These are phyloP conservation scores for Enteromius viviparus DNA, from an alignment of 2,797 vertebrate genomes.

Conservation along the genomic window DNA sequence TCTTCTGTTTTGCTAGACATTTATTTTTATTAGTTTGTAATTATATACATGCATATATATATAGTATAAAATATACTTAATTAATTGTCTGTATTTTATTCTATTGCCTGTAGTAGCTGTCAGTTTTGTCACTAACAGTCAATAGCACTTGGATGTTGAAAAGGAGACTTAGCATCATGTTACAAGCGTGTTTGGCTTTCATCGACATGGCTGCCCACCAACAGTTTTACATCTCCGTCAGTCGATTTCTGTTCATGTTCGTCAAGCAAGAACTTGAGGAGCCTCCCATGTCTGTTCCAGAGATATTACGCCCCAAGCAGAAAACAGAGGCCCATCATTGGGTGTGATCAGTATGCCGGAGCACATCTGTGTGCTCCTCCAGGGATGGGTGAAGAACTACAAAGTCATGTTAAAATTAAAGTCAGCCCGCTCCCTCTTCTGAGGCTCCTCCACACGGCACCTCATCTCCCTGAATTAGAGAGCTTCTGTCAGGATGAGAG, in stretches of 20 bases:
- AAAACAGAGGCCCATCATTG: constrained; percentile 65
- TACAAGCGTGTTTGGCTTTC: constrained; percentile 26
- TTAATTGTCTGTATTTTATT: background rate
- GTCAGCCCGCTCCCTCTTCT: constrained; percentile 61
- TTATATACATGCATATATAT: background rate
- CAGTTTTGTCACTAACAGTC: background rate
- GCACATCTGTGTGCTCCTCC: constrained; percentile 63
- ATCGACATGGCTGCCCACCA: constrained; percentile 34
- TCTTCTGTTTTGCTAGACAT: constrained; percentile 8
- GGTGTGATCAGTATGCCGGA: constrained; percentile 63
- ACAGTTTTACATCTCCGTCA: constrained; percentile 32
- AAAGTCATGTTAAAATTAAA: constrained; percentile 73
- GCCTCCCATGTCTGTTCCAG: constrained; percentile 47
- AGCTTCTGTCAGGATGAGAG: constrained; percentile 64
- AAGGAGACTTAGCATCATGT: constrained; percentile 25
- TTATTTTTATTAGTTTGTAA: background rate
- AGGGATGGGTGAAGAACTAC: constrained; percentile 64
- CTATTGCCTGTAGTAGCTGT: background rate
- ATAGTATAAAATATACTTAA: background rate
- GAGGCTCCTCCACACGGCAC: constrained; percentile 58
- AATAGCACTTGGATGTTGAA: constrained; percentile 3
- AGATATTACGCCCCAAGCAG: constrained; percentile 55
- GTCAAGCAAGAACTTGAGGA: constrained; percentile 54
- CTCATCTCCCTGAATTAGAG: constrained; percentile 67
- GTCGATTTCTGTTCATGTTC: constrained; percentile 59